phyloP scores from a whole-genome alignment of 2,113 vertebrate genomes.

The Martes martes region DNA sequence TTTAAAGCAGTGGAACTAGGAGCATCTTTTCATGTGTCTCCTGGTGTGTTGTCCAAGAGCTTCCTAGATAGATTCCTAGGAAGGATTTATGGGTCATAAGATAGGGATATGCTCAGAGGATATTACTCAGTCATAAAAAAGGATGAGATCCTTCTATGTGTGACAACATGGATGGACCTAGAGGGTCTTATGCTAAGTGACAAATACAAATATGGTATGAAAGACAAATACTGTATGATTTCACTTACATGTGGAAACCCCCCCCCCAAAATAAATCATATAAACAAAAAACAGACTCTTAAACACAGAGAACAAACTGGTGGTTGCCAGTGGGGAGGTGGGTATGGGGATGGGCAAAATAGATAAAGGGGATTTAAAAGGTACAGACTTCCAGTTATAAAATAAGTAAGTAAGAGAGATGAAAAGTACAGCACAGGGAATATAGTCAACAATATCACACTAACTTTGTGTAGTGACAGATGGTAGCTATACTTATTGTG shows the following conservation, averaged over 20 bases:
- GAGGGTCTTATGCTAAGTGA: background rate
- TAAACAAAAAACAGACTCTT: background rate
- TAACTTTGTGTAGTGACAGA: background rate
- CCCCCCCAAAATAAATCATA: background rate
- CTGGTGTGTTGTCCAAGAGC: background rate
- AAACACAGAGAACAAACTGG: background rate
- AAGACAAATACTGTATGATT: background rate
- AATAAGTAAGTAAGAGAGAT: background rate
- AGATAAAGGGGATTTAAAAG: background rate
- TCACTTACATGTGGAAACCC: background rate
- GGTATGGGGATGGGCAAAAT: background rate
- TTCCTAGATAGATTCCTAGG: background rate
- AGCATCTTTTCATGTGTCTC: background rate
- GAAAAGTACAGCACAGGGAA: background rate
- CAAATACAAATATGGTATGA: background rate
- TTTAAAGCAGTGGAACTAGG: too few species aligned
- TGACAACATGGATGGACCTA: background rate
- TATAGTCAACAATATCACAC: background rate
- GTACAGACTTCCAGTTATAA: background rate
- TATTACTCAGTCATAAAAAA: background rate
- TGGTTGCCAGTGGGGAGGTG: background rate
- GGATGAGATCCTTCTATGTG: background rate
- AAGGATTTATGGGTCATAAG: background rate
- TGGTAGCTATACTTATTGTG: background rate
- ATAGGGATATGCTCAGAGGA: background rate